Conservation (phyloP, 2,113 vertebrate species). For the Nibea albiflora region DNA sequence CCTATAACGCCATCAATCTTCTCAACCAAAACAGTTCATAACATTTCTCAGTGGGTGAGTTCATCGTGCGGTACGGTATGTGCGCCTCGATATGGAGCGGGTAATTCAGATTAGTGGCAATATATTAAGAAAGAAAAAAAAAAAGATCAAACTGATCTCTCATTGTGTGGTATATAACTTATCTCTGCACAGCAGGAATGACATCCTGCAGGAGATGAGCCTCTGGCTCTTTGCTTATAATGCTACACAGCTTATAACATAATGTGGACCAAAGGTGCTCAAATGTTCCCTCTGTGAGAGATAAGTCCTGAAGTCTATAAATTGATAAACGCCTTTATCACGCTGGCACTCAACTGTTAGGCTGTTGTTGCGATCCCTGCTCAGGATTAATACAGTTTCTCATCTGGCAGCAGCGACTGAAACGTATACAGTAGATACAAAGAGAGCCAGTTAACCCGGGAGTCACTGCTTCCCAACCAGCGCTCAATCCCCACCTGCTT, state of each 20-base stretch:
- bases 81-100: conserved; percentile 40
- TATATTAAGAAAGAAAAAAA: conserved; percentile 38
- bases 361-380: conserved; percentile 31
- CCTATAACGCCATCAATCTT: conserved; percentile 47
- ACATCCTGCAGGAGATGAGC: conserved; percentile 18
- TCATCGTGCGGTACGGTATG: conserved; percentile 26
- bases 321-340: conserved; percentile 58
- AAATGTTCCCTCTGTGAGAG: conserved; percentile 20
- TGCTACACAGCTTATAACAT: conserved; percentile 15
- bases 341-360: conserved; percentile 22
- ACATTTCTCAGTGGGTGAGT: conserved; percentile 54
- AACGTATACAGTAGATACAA: conserved; percentile 9
- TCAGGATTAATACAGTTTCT: conserved; percentile 42
- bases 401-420: conserved; percentile 7
- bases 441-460: not conserved
- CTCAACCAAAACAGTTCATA: conserved; percentile 53
- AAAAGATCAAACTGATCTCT: conserved; percentile 45
- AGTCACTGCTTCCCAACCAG: not conserved
- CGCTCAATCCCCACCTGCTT: conserved; percentile 9
- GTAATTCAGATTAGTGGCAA: conserved; percentile 54
- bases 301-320: conserved; percentile 46
- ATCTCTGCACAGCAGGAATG: conserved; percentile 50
- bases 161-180: conserved; percentile 33
- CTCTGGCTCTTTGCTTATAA: conserved; percentile 27
- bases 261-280: conserved; percentile 50